Conservation (phyloP, 2,888 invertebrate genomes). For the Dendrolimus houi region DNA sequence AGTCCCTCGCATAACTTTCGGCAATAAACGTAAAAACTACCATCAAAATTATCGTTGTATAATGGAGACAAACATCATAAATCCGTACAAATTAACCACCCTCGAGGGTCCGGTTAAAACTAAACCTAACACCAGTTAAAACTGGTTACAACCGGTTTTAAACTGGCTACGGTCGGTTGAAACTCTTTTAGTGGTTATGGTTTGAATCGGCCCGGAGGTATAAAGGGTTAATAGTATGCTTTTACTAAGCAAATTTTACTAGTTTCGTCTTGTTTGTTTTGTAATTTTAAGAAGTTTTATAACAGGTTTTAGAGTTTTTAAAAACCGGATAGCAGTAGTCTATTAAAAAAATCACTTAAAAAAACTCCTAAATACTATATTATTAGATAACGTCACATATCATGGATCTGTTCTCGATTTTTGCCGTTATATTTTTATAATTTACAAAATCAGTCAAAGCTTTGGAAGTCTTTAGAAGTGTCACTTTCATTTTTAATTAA, state of each 20-base stretch:
- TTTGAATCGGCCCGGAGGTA: not conserved
- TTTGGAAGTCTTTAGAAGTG: no score
- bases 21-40: not conserved
- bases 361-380: no score
- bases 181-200: not conserved
- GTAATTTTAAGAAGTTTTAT: no score
- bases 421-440: no score
- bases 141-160: not conserved
- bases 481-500: no score
- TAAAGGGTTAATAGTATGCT: not conserved
- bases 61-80: not conserved
- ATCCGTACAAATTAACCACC: not conserved
- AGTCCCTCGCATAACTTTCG: not conserved
- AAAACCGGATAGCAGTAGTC: no score
- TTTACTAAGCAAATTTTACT: not conserved
- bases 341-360: no score
- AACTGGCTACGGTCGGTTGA: not conserved
- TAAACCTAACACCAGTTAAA: not conserved
- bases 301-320: no score
- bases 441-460: no score
- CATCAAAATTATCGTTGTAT: not conserved
- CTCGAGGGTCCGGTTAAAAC: not conserved
- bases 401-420: no score
- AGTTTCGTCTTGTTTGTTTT: not conserved
- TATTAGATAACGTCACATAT: no score